phyloP scores from a whole-genome alignment of 2,113 vertebrate species.

The Rhinichthys klamathensis region DNA sequence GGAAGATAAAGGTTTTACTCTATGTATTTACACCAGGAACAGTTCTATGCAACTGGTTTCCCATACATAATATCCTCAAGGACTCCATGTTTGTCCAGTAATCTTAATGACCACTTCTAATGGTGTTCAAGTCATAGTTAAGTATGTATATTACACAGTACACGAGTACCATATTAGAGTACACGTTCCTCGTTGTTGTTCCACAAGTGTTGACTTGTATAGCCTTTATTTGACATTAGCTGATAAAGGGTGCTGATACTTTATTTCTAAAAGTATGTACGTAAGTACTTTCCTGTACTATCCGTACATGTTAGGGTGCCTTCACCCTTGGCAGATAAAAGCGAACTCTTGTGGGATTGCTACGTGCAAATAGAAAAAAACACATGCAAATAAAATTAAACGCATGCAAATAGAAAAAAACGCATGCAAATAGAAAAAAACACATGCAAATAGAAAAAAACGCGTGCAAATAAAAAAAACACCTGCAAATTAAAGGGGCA shows the following conservation, averaged over 20 bases:
- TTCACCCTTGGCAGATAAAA: no score
- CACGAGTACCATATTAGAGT: no score
- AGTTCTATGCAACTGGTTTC: neutral
- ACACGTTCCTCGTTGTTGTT: neutral
- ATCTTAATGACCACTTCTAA: neutral
- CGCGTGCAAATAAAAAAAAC: no score
- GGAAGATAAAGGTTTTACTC: neutral
- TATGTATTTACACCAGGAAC: neutral
- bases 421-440: no score
- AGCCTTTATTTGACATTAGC: neutral
- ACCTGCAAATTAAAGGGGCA: no score
- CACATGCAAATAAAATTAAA: no score
- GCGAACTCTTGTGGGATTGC: no score
- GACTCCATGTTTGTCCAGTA: neutral
- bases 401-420: no score
- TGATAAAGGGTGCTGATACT: neutral
- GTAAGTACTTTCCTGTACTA: neutral
- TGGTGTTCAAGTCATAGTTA: neutral
- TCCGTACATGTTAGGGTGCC: neutral
- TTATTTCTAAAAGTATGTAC: neutral
- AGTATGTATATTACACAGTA: neutral
- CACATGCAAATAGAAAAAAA: no score
- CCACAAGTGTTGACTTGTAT: neutral
- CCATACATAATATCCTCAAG: neutral
- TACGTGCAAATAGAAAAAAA: no score